These are phyloP conservation scores for Pammene aurita DNA, from an alignment of 2,888 invertebrate genomes.

Conservation along the genomic window DNA sequence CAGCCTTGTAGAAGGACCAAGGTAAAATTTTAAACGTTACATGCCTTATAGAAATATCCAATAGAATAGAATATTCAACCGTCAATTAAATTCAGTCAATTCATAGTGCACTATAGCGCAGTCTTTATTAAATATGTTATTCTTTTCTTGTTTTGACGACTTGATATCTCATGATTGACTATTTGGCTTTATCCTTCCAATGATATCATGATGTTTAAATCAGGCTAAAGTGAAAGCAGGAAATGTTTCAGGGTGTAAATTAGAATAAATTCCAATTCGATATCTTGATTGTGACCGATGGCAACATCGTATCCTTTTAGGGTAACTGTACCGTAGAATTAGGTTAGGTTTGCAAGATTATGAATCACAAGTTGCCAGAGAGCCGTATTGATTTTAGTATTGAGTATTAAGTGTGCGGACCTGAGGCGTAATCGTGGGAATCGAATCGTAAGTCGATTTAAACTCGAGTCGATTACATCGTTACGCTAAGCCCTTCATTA, in stretches of 20 bases:
- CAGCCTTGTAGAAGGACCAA: slow-evolving; percentile 1
- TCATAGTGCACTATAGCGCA: too few relatives aligned
- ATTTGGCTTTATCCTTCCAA: neutral
- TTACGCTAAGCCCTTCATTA: slow-evolving; percentile 64
- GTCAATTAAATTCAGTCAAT: too few relatives aligned
- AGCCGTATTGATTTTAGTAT: slow-evolving; percentile 24
- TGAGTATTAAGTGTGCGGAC: slow-evolving; percentile 13
- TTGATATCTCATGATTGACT: neutral
- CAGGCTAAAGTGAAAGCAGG: slow-evolving; percentile 30
- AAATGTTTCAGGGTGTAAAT: slow-evolving; percentile 14
- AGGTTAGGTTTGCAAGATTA: slow-evolving; percentile 27
- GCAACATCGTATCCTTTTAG: slow-evolving; percentile 27
- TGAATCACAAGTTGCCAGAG: slow-evolving; percentile 30
- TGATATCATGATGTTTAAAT: slow-evolving; percentile 1
- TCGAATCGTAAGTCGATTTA: slow-evolving; percentile 35
- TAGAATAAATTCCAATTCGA: slow-evolving; percentile 5
- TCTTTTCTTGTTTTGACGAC: neutral
- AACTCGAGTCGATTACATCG: slow-evolving; percentile 55
- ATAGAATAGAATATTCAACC: neutral
- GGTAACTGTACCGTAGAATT: slow-evolving; percentile 16
- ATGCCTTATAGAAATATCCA: neutral
- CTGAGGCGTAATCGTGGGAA: slow-evolving; percentile 37
- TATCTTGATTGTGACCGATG: slow-evolving; percentile 19
- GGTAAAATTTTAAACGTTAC: slow-evolving; percentile 3
- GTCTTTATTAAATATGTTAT: neutral